phyloP scores from a whole-genome alignment of 2,888 invertebrate species.

The Mesochorus sp. region DNA sequence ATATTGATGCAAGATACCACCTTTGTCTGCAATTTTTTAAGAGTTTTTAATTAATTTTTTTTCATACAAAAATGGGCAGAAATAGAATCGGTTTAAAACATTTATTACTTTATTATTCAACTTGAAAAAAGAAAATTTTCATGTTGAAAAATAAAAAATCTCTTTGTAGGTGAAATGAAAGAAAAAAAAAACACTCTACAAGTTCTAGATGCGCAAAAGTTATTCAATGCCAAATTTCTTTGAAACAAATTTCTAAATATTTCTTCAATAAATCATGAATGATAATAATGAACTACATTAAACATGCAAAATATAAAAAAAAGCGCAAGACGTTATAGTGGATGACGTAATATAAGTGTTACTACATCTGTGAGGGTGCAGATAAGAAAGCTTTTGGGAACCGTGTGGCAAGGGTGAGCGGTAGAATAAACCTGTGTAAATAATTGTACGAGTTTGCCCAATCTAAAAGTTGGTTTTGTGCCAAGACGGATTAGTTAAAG shows the following conservation, averaged over 20 bases:
- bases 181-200: not conserved
- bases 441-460: conserved; percentile 71
- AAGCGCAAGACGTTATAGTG: not conserved
- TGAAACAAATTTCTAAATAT: too few relatives aligned
- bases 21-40: too few relatives aligned
- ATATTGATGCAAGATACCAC: not conserved
- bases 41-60: too few relatives aligned
- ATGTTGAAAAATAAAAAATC: not conserved
- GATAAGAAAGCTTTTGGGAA: conserved; percentile 27
- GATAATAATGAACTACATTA: too few relatives aligned
- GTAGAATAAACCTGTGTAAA: conserved; percentile 61
- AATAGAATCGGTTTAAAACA: too few relatives aligned
- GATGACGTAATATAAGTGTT: not conserved
- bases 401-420: conserved; percentile 2
- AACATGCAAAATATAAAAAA: too few relatives aligned
- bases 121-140: not conserved
- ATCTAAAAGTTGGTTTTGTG: conserved; percentile 72
- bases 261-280: too few relatives aligned
- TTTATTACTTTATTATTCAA: too few relatives aligned
- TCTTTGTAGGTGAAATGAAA: not conserved
- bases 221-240: too few relatives aligned
- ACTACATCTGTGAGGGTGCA: conserved; percentile 20
- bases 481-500: conserved; percentile 71
- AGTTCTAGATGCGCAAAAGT: not conserved
- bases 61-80: too few relatives aligned